A percentile compares a stretch with the other conserved stretches of the same genome.
Evolutionary conservation across 1,140 invertebrate genomes (phyloP).

Genomic region (Eufriesea mexicana): DNA sequence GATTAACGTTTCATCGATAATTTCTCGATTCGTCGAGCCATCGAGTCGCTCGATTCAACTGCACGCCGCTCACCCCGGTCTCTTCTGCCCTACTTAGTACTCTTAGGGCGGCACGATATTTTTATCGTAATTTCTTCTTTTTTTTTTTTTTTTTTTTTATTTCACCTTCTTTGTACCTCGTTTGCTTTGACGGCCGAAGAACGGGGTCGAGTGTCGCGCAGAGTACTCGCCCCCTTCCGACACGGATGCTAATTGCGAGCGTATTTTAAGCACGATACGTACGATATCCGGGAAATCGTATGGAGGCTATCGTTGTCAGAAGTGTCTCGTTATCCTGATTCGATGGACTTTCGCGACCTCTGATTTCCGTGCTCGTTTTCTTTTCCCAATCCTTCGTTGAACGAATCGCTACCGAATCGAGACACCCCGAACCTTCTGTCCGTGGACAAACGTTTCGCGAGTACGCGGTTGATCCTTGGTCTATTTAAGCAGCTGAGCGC

Average conservation of each 20-base stretch:
- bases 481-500: neutral
- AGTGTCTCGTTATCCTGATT: neutral
- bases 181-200: slow-evolving; percentile 16
- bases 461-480: neutral
- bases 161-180: neutral
- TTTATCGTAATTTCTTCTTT: slow-evolving; percentile 17
- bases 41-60: neutral
- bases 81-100: slow-evolving; percentile 13
- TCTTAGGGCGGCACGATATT: slow-evolving; percentile 25
- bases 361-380: neutral
- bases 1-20: neutral
- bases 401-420: slow-evolving; percentile 10
- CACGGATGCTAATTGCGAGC: slow-evolving; percentile 18
- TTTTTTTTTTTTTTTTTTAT: neutral
- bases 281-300: neutral
- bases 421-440: neutral
- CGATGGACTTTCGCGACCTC: neutral
- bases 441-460: neutral
- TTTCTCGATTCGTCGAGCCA: slow-evolving; percentile 21
- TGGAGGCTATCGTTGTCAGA: neutral
- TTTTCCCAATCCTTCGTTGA: neutral
- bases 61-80: slow-evolving; percentile 35
- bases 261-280: neutral
- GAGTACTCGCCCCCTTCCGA: neutral
- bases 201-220: slow-evolving; percentile 42